Evolutionary conservation across 2,797 vertebrate genomes (phyloP).

Genomic region (Coregonus ussuriensis): DNA sequence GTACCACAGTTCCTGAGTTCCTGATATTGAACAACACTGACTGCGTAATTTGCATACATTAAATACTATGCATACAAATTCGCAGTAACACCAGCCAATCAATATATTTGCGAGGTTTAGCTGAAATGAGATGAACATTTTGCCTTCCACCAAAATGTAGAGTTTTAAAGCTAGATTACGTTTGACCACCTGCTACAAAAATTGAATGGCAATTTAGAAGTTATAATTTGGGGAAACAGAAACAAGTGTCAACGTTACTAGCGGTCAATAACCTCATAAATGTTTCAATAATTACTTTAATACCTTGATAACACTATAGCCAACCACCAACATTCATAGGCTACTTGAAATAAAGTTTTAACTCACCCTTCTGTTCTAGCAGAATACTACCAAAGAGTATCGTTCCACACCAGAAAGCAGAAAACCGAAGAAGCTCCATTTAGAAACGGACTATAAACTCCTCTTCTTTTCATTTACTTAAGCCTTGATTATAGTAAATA

Average conservation of each 20-base stretch:
- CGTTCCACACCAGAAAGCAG: conserved; percentile 69
- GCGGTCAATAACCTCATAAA: not conserved
- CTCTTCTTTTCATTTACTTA: conserved; percentile 55
- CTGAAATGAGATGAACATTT: not conserved
- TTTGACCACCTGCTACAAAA: conserved; percentile 1
- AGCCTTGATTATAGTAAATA: conserved; percentile 27
- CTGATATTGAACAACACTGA: not conserved
- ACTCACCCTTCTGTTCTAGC: conserved; percentile 63
- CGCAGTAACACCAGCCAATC: not conserved
- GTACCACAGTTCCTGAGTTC: not conserved
- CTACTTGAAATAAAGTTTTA: not conserved
- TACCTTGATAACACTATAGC: not conserved
- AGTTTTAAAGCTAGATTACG: not conserved
- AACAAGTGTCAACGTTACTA: not conserved
- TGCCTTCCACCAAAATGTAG: not conserved
- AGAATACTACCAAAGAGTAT: conserved; percentile 54
- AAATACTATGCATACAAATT: not conserved
- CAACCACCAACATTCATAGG: not conserved
- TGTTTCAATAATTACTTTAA: not conserved
- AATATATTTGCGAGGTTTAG: not conserved
- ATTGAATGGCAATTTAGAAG: not conserved
- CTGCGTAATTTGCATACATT: not conserved
- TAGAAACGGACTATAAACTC: conserved; percentile 34
- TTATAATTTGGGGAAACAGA: not conserved
- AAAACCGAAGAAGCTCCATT: conserved; percentile 70